phyloP scores from a whole-genome alignment of 2,113 vertebrate genomes.

The Hemichromis elongatus region DNA sequence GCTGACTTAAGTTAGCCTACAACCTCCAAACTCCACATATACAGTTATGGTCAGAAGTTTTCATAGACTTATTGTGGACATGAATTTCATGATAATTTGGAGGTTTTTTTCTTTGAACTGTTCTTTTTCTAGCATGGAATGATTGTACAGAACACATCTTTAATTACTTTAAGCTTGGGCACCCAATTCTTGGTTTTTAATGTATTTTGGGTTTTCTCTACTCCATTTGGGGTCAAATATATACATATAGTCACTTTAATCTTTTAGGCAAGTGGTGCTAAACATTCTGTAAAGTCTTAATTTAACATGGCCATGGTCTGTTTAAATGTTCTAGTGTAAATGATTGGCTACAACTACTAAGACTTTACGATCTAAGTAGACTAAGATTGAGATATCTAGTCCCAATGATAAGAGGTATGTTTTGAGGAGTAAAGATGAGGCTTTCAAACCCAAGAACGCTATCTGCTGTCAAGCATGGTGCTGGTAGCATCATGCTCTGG shows the following conservation, averaged over 20 bases:
- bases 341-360: neutral
- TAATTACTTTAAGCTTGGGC: neutral
- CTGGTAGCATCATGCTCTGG: no score
- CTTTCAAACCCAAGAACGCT: no score
- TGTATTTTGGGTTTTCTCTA: neutral
- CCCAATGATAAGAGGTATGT: no score
- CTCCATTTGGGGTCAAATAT: neutral
- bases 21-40: neutral
- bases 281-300: neutral
- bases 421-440: neutral
- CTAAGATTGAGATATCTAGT: neutral
- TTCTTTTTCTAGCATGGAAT: neutral
- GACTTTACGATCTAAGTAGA: neutral
- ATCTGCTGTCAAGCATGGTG: no score
- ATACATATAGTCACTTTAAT: neutral
- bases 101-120: neutral
- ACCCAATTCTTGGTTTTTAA: no score
- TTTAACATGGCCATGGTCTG: neutral
- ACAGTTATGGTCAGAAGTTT: neutral
- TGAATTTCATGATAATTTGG: neutral
- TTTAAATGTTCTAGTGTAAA: neutral
- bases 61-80: neutral
- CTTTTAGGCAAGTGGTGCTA: neutral
- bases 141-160: neutral
- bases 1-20: neutral